phyloP scores from a whole-genome alignment of 2,888 invertebrate genomes.

The Spatulosminthurus flaviceps region DNA sequence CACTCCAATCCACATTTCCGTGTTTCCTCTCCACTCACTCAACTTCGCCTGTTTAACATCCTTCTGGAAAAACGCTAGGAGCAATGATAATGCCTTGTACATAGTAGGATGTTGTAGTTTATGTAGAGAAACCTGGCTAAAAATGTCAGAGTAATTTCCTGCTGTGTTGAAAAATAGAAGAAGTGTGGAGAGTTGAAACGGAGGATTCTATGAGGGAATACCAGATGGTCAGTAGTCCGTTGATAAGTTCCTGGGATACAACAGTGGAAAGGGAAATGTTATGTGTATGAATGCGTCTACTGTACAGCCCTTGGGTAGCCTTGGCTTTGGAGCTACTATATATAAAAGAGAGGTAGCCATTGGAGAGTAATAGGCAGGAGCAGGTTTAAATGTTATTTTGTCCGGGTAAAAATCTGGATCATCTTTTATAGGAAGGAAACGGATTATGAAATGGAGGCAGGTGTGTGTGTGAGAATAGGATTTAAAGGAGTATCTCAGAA shows the following conservation, averaged over 20 bases:
- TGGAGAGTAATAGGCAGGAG: too few species aligned
- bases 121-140: background rate
- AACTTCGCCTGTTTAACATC: background rate
- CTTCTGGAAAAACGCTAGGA: constrained; percentile 14
- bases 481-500: constrained; percentile 34
- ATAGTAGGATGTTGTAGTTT: too few species aligned
- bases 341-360: too few species aligned
- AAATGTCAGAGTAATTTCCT: constrained; percentile 18
- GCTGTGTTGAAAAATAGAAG: background rate
- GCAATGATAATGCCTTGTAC: constrained; percentile 4
- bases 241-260: background rate
- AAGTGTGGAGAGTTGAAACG: background rate
- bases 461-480: constrained; percentile 39
- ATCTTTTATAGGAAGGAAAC: background rate
- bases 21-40: background rate
- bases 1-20: background rate
- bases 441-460: constrained; percentile 21
- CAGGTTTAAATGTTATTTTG: too few species aligned
- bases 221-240: constrained; percentile 38
- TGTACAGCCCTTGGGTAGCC: too few species aligned
- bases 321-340: too few species aligned
- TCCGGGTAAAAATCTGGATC: too few species aligned
- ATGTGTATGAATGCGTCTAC: too few species aligned
- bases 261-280: background rate
- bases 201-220: constrained; percentile 6